Evolutionary conservation across 2,797 vertebrate genomes (phyloP).

Genomic region (Chloroceryle inda): DNA sequence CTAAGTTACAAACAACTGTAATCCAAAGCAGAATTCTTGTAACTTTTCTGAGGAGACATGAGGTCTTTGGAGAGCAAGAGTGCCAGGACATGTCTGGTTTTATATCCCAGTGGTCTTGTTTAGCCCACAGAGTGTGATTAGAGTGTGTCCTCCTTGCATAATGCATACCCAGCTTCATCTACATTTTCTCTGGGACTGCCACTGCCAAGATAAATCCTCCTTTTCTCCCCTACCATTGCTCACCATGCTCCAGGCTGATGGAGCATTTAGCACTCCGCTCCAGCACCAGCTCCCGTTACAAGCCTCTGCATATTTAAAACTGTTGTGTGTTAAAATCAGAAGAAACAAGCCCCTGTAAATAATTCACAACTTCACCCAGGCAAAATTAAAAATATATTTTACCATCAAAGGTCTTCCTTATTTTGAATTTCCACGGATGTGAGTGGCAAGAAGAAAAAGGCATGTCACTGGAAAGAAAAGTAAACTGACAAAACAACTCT

Average conservation of each 20-base stretch:
- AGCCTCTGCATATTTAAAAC: conserved; percentile 79
- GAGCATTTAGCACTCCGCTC: conserved; percentile 31
- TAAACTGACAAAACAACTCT: background rate
- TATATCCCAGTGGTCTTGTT: background rate
- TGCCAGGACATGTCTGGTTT: background rate
- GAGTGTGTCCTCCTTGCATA: conserved; percentile 29
- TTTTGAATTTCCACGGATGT: conserved; percentile 25
- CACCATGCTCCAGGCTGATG: background rate
- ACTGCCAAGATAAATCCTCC: conserved; percentile 37
- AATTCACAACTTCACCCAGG: conserved; percentile 73
- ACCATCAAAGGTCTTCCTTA: conserved; percentile 55
- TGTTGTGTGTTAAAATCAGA: conserved; percentile 73
- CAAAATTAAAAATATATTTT: conserved; percentile 86
- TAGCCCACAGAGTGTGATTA: background rate
- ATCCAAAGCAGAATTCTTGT: background rate
- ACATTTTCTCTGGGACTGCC: background rate
- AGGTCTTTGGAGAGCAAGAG: background rate
- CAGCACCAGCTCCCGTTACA: conserved; percentile 36
- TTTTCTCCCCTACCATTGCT: background rate
- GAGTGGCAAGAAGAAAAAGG: background rate
- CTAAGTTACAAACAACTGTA: background rate
- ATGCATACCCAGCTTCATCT: conserved; percentile 36
- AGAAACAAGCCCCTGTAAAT: conserved; percentile 75
- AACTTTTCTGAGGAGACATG: background rate
- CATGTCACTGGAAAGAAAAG: background rate